These are phyloP conservation scores for Dallia pectoralis DNA, from an alignment of 2,797 vertebrate species.

Conservation along the genomic window DNA sequence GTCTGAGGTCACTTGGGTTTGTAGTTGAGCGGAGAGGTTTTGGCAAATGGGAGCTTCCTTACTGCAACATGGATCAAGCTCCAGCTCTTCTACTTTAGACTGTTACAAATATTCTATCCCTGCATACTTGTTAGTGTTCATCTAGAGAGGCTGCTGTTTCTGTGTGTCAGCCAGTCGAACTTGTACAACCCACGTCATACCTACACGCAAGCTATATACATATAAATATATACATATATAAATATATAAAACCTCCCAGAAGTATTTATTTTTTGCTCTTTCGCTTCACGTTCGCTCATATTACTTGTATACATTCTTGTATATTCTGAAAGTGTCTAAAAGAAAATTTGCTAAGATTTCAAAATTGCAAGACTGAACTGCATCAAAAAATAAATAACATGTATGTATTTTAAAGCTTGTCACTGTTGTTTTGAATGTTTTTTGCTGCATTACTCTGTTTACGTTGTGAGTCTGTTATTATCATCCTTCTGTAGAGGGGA, in stretches of 20 bases:
- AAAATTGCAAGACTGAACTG: slow-evolving; percentile 58
- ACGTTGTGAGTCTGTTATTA: slow-evolving; percentile 52
- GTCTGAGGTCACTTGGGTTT: background rate
- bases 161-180: slow-evolving; percentile 47
- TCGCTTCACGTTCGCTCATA: slow-evolving; percentile 73
- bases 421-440: slow-evolving; percentile 63
- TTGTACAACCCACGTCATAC: slow-evolving; percentile 73
- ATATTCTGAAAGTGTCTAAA: slow-evolving; percentile 68
- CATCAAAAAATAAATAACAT: slow-evolving; percentile 74
- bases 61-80: background rate
- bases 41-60: background rate
- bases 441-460: slow-evolving; percentile 56
- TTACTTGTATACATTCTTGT: slow-evolving; percentile 74
- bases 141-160: slow-evolving; percentile 33
- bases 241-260: slow-evolving; percentile 71
- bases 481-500: slow-evolving; percentile 29
- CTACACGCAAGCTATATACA: slow-evolving; percentile 84
- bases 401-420: slow-evolving; percentile 72
- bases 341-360: slow-evolving; percentile 55
- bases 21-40: background rate
- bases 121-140: background rate
- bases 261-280: slow-evolving; percentile 92
- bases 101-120: background rate
- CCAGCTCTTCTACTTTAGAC: background rate
- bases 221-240: slow-evolving; percentile 78